Base-by-base conservation (phyloP, 2,888 invertebrate genomes). In the Gastrophysa polygoni region DNA sequence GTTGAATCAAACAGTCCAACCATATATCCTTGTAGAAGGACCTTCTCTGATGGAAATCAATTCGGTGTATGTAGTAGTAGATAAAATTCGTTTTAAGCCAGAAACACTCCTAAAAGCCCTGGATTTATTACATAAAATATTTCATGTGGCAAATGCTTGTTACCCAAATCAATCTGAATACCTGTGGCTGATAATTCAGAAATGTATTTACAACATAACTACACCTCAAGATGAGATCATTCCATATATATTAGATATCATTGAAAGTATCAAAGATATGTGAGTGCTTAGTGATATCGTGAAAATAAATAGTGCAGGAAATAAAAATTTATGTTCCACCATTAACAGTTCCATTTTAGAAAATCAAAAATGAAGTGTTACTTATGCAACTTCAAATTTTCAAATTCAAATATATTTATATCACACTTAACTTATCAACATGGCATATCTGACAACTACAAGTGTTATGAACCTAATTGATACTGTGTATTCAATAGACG, bases 1-100 rank as follows among this genome's bases (percentile, higher is more conserved):
- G n/a, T 28, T 28, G 32, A 47, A 64, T 18, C 64, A 54, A 52
- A 54, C 61, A 29, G 57, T 61, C 11, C 57, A 64, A 59, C 60
- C 60, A 3, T 57, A 60, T 18, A 18, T 60, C 5, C 24, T 64
- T 18, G 52, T 64, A 10, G 60, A 64, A 34, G 64, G 64, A 18
- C 52, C 57, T 44, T 28, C 44, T 11, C 34, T 61, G 24, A 24
- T 28, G 10, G n/a, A 43, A 16, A 59, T 63, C 20, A 59, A 32
- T 32, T 48, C 18, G 11, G 29, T 54, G 0, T 64, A 61, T 21
- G 56, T 61, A 14, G 44, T 64, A 16, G 24, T 64, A 17, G 61
- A 61, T 46, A 20, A 54, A 49, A 43, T 64, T n/a, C 52, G 20
- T 21, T 61, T 54, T 18, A 20, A 64, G 34, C 48, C 52, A 8